Evolutionary conservation across 2,113 vertebrate genomes (phyloP), one percentile per base, ranked within the genome.

Genomic region (Eleginops maclovinus): DNA sequence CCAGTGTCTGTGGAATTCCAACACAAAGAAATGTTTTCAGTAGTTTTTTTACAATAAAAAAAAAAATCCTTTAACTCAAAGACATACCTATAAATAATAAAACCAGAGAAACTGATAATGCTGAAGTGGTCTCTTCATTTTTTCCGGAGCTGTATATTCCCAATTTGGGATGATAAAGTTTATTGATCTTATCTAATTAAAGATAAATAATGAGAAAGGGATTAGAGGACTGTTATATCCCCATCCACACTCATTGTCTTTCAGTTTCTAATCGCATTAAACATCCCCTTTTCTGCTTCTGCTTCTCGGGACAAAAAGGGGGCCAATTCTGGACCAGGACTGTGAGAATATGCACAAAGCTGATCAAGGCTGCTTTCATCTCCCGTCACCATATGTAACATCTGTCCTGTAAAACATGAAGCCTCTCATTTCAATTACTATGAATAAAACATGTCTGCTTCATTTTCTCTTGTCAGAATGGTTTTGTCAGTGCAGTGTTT

Each of bases 381-480:
- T 70, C 47, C 12, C 24, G 46, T 64, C 66, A 36, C 46, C 58
- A 16, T 50, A 40, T 58, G 66, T 58, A 72, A 67, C 77, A 79
- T 81, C 74, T 83, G 71, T 44, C 83, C 67, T 28, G 54, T 43
- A 8, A 61, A 72, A 17, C 64, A 65, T 0, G 44, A 72, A 63
- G 63, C 55, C 62, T 51, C 7, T 71, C 60, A 62, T 77, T 75
- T 68, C 56, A 51, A 55, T n/a, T 19, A 24, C 9, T 47, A 60
- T 82, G 81, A 84, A 86, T 82, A 64, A 88, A 90, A 79, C 75
- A 85, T 68, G 58, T 12, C 51, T 16, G 68, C 58, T 60, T 70
- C 1, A 58, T 84, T 80, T 68, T 65, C 62, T 70, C 22, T 63
- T 63, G 73, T 81, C 66, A 55, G 13, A 67, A 36, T n/a, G 31